These are phyloP conservation scores for Taurulus bubalis DNA, from an alignment of 2,113 vertebrate species.

Conservation along the genomic window DNA sequence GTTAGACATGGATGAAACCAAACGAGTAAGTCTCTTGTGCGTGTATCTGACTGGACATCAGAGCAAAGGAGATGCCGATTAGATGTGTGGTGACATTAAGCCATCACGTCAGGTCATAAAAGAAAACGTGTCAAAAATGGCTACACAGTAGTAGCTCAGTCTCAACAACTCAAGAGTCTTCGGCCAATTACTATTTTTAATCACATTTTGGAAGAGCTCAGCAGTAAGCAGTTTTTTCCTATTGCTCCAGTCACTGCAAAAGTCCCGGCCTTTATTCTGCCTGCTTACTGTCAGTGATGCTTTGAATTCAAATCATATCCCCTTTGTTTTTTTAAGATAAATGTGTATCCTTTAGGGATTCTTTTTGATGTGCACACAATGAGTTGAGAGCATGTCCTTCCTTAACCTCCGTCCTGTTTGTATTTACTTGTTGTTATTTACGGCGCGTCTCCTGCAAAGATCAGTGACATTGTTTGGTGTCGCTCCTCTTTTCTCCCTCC, in stretches of 20 bases:
- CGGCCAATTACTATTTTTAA: constrained; percentile 12
- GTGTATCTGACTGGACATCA: not conserved
- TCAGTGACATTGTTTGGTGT: constrained; percentile 66
- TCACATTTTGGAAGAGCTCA: not conserved
- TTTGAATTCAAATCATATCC: constrained; percentile 10
- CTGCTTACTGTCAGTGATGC: not conserved
- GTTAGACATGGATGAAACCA: not conserved
- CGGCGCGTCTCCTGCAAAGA: constrained; percentile 60
- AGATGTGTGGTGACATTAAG: constrained; percentile 28
- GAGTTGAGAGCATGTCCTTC: constrained; percentile 52
- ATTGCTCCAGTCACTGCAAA: constrained; percentile 4
- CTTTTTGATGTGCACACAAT: constrained; percentile 45
- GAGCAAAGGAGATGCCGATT: constrained; percentile 18
- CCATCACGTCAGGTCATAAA: constrained; percentile 30
- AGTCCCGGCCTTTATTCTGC: not conserved
- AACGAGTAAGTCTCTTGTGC: not conserved
- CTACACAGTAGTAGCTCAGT: not conserved
- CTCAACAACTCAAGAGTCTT: not conserved
- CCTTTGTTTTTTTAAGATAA: constrained; percentile 9
- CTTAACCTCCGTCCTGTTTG: constrained; percentile 70
- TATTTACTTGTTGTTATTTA: constrained; percentile 81
- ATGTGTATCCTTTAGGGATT: not conserved
- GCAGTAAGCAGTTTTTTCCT: constrained; percentile 5
- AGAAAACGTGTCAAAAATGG: constrained; percentile 27
- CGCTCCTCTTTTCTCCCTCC: constrained; percentile 45